Evolutionary conservation across 2,113 vertebrate genomes (phyloP), one percentile per base, ranked within the genome.

Genomic region (Coptodon rendalli): DNA sequence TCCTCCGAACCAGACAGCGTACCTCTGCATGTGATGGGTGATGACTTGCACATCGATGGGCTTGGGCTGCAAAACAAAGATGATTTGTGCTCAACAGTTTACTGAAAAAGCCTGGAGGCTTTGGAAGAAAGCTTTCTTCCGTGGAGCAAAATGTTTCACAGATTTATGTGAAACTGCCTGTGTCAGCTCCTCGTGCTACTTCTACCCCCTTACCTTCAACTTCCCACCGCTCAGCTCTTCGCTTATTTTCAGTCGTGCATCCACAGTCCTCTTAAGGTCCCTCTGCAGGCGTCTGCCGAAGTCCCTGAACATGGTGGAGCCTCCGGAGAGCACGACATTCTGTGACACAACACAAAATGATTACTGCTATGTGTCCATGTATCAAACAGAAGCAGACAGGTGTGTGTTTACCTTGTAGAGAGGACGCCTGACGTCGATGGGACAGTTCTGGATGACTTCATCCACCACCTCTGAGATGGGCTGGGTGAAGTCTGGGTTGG

Each of bases 391-490:
- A 31, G 27, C 2, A 5, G 11, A 5, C 9, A 19, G 31, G 2
- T 1, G 24, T 1, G 19, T 4, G 5, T 90, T 88, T 89, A 99
- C 99, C 98, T 99, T 99, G 95, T 99, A 99, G 24, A 99, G 97
- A 4, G 99, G 99, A 89, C 99, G 98, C 57, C 99, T 97, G 91
- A 99, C 98, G 85, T 99, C 99, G 53, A 99, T 99, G 86, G 99
- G 99, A 91, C 99, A 99, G 96, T 99, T 99, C 95, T 99, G 99
- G 95, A 99, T 99, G 90, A 99, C 99, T 95, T 99, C 98, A 86
- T 99, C 99, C 93, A 99, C 99, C 92, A 99, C 99, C 97, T 99
- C 99, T 50, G 99, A 99, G 96, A 99, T 99, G 11, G 99, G 99
- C 93, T 99, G 99, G 0, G 98, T 99, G 73, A 99, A 99, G 91